Evolutionary conservation across 2,797 vertebrate species (phyloP), one percentile per base, ranked within the genome.

Genomic region (Gymnoscopelus braueri): DNA sequence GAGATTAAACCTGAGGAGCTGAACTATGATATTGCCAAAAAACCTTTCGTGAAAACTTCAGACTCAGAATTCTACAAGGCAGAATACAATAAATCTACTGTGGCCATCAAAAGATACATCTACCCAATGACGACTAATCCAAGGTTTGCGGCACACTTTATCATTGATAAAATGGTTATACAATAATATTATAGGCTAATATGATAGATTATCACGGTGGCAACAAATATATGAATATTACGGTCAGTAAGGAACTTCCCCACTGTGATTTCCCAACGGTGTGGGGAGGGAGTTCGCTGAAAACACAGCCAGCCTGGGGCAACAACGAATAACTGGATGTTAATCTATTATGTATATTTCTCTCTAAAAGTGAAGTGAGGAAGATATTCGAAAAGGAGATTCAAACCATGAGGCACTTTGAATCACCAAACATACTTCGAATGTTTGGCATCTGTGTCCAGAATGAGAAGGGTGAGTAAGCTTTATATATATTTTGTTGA

Each of bases 381-480:
- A 58, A 62, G 0, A 62, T 91, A 69, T 98, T 98, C 23, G 64
- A 82, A 0, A 94, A 94, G n/a, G 97, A 98, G 76, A 86, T 94
- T 63, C 84, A 89, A 66, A 94, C 94, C 53, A 94, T 98, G 94
- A 95, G 88, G 83, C 93, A 90, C 54, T 97, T 97, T 67, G 95
- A 97, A 68, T 97, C 96, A 0, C 95, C 95, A 29, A 95, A 96
- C 77, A 95, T 97, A 76, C 88, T 98, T 66, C 93, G 94, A 59
- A 94, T 97, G 90, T 98, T 95, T 0, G 96, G 97, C n/a, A 97
- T 98, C 86, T 96, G 95, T 79, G 91, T 96, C 29, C 70, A 80
- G 73, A 72, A 87, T 47, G 93, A 96, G 77, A 74, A 83, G 0
- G 90, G 97, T 97, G 83, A 88, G 91, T 4, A 1, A 3, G 39